Percentiles rank a stretch among this genome's conserved stretches.
These are phyloP conservation scores for Murina feae DNA, from an alignment of 2,113 vertebrate genomes.

Conservation along the genomic window DNA sequence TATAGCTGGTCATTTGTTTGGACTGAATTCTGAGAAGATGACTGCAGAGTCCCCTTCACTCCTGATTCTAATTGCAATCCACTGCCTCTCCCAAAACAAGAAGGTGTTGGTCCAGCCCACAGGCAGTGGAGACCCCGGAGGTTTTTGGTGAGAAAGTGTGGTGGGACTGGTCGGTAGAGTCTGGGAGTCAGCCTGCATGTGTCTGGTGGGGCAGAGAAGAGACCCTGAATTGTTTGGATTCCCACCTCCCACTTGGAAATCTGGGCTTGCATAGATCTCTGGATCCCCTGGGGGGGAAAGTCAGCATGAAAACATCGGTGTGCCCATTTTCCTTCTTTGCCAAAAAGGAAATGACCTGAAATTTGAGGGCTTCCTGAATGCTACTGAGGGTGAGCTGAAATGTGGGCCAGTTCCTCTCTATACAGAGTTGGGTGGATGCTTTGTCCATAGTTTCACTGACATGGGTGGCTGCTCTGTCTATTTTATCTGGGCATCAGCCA, in stretches of 20 bases:
- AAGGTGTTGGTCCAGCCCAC: neutral
- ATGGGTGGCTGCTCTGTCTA: fast-evolving
- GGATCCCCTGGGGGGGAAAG: neutral
- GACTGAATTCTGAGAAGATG: neutral
- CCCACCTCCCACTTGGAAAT: neutral
- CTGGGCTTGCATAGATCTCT: neutral
- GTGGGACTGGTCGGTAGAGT: neutral
- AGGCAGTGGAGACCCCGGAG: neutral
- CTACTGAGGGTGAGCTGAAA: neutral
- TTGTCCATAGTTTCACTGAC: fast-evolving
- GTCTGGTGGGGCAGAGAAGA: neutral
- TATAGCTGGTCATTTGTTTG: neutral
- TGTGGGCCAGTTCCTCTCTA: neutral
- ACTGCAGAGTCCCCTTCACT: neutral
- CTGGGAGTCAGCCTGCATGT: neutral
- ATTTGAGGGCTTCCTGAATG: neutral
- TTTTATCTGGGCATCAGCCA: neutral
- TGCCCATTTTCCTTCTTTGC: neutral
- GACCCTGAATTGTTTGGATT: neutral
- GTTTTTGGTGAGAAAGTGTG: neutral
- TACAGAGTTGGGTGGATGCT: neutral
- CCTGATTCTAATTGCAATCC: neutral
- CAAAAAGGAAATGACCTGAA: neutral
- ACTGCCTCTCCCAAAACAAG: neutral
- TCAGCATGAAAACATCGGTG: neutral